Conservation (phyloP, 2,113 vertebrate genomes). For the Petrocephalus zakoni region DNA sequence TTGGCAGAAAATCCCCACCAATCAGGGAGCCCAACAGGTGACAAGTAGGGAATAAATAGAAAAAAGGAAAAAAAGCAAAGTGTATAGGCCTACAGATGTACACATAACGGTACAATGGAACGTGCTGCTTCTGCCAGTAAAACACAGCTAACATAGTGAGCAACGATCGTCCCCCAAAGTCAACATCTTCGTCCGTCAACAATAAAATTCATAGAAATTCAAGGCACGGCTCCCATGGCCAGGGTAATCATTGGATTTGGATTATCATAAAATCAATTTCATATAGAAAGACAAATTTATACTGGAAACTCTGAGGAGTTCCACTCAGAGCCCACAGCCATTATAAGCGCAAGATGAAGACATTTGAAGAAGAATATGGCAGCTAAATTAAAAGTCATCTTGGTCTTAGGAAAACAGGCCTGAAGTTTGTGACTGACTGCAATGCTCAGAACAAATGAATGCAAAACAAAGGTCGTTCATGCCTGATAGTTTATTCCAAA, state of each 20-base stretch:
- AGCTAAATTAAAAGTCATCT: not conserved
- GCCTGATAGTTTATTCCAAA: not conserved
- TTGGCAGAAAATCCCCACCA: no score
- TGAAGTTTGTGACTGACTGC: not conserved
- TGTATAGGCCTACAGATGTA: no score
- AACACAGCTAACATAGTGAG: not conserved
- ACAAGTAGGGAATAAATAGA: no score
- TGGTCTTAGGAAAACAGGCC: not conserved
- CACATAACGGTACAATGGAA: no score
- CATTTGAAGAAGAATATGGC: not conserved
- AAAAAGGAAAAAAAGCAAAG: no score
- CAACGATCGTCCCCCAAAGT: not conserved
- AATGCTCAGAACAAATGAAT: not conserved
- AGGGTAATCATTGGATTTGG: not conserved
- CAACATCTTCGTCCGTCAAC: not conserved
- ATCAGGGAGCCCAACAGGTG: no score
- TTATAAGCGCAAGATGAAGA: not conserved
- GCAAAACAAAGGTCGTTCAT: not conserved
- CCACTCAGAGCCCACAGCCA: not conserved
- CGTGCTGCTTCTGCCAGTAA: not conserved
- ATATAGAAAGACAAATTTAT: constrained; percentile 5
- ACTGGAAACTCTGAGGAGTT: not conserved
- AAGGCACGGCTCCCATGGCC: not conserved
- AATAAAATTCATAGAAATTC: constrained; percentile 5
- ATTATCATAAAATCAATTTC: constrained; percentile 13